phyloP scores from a whole-genome alignment of 2,888 invertebrate genomes.

The Masnerella sp. region DNA sequence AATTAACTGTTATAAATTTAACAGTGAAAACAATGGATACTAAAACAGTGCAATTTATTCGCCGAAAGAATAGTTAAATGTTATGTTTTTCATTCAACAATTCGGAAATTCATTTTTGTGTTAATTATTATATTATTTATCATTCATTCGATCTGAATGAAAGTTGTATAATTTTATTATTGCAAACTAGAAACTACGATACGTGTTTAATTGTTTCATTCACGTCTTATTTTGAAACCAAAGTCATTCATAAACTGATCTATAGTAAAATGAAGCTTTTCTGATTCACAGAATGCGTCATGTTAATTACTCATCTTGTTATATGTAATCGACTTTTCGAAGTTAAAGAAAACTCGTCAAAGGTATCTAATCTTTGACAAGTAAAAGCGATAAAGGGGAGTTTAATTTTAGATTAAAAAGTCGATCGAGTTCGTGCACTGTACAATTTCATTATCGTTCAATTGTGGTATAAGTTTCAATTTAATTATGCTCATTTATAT shows the following conservation, averaged over 20 bases:
- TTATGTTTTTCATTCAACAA: no score
- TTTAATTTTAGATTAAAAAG: background rate
- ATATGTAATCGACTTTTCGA: background rate
- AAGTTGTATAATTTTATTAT: no score
- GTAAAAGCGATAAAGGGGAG: conserved; percentile 15
- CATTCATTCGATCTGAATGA: no score
- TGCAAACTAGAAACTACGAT: background rate
- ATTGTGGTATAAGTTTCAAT: no score
- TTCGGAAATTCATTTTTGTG: no score
- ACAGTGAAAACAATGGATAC: conserved; percentile 13
- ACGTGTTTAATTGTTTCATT: background rate
- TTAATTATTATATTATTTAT: no score
- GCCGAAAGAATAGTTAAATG: no score
- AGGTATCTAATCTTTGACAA: conserved; percentile 26
- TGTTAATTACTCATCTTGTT: conserved; percentile 23
- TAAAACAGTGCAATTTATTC: no score
- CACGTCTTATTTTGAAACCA: background rate
- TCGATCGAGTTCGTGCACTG: no score
- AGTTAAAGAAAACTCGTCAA: background rate
- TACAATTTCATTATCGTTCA: no score
- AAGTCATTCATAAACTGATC: conserved; percentile 8
- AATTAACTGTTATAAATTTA: conserved; percentile 9
- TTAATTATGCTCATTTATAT: no score
- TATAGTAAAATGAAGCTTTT: conserved; percentile 4
- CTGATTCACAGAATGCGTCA: conserved; percentile 26